Evolutionary conservation across 2,888 invertebrate species (phyloP).

Genomic region (Erebia epiphron): DNA sequence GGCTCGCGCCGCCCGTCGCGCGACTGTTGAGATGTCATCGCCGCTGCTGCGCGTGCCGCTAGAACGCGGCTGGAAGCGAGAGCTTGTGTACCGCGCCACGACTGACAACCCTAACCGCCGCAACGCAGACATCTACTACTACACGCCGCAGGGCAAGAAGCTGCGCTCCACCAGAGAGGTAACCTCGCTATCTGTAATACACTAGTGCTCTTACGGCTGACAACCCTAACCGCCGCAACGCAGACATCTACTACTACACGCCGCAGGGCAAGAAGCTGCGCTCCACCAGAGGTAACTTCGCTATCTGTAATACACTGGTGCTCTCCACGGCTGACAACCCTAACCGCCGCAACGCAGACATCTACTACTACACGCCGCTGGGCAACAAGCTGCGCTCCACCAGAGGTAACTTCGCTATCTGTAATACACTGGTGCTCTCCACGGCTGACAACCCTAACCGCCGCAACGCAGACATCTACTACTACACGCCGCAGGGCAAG

Average conservation of each 20-base stretch:
- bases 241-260: conserved; percentile 93
- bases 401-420: conserved; percentile 77
- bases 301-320: too few relatives aligned
- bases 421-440: too few relatives aligned
- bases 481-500: conserved; percentile 90
- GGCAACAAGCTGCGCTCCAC: conserved; percentile 92
- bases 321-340: conserved; percentile 70
- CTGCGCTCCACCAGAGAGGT: conserved; percentile 91
- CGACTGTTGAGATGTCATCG: conserved; percentile 74
- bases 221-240: conserved; percentile 77
- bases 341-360: conserved; percentile 85
- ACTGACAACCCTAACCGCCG: conserved; percentile 76
- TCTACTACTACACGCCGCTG: conserved; percentile 91
- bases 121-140: conserved; percentile 92
- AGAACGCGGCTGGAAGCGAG: conserved; percentile 88
- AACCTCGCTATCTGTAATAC: too few relatives aligned
- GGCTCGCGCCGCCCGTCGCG: conserved; percentile 89
- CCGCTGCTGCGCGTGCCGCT: conserved; percentile 64
- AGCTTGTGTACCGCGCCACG: conserved; percentile 88
- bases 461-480: conserved; percentile 90
- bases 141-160: conserved; percentile 90
- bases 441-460: conserved; percentile 77
- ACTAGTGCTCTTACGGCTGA: conserved; percentile 64
- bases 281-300: conserved; percentile 86
- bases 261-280: conserved; percentile 90